phyloP scores from a whole-genome alignment of 2,888 invertebrate genomes.

The Agrochola macilenta region DNA sequence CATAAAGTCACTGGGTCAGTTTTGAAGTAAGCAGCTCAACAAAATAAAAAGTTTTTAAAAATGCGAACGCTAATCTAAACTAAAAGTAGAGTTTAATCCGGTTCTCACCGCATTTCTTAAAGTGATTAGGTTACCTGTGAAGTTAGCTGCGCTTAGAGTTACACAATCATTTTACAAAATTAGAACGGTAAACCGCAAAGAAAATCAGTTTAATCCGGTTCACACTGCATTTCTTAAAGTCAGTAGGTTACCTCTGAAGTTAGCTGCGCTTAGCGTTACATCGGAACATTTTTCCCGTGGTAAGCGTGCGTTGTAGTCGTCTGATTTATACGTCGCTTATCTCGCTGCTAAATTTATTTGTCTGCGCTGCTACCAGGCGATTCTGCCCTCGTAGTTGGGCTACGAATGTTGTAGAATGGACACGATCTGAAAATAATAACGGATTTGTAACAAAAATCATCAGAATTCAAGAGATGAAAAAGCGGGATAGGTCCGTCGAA shows the following conservation, averaged over 20 bases:
- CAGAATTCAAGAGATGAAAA: not conserved
- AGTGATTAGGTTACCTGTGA: conserved; percentile 57
- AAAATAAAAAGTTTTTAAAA: not conserved
- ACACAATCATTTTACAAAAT: conserved; percentile 23
- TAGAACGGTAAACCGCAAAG: conserved; percentile 3
- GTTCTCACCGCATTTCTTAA: conserved; percentile 27
- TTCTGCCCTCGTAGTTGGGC: conserved; percentile 74
- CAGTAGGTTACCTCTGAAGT: conserved; percentile 60
- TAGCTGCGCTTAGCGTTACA: conserved; percentile 54
- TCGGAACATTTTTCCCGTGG: conserved; percentile 73
- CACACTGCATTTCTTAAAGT: conserved; percentile 55
- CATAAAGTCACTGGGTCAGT: not conserved
- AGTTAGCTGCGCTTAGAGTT: conserved; percentile 41
- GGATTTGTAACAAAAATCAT: not conserved
- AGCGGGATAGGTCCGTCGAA: not conserved
- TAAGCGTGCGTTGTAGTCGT: conserved; percentile 72
- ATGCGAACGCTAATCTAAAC: not conserved
- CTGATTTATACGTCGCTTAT: conserved; percentile 90
- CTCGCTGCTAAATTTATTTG: conserved; percentile 88
- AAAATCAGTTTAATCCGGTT: conserved; percentile 25
- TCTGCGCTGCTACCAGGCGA: conserved; percentile 85
- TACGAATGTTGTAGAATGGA: conserved; percentile 68
- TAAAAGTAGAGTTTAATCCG: not conserved
- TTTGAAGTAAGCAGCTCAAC: not conserved
- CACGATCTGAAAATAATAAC: conserved; percentile 7